Percentiles rank a stretch among this genome's conserved stretches.
These are phyloP conservation scores for Paracentrotus lividus DNA, from an alignment of 53 echinoderm and acorn worm species.

Conservation along the genomic window DNA sequence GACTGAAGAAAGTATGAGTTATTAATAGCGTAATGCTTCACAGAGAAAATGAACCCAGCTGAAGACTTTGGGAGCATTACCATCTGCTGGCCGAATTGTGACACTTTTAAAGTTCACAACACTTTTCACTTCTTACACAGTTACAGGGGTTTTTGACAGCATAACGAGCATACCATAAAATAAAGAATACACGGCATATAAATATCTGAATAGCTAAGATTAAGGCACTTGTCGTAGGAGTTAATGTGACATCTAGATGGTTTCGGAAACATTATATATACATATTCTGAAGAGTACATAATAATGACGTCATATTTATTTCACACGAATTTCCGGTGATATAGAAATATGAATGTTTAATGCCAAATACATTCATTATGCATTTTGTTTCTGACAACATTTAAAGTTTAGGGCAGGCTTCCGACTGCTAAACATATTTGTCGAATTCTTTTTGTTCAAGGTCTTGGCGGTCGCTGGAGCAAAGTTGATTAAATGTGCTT, in stretches of 20 bases:
- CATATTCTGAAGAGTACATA: neutral
- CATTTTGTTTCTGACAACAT: neutral
- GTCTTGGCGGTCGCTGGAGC: too few relatives aligned
- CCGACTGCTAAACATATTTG: too few relatives aligned
- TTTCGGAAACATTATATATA: neutral
- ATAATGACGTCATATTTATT: neutral
- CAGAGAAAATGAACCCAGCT: neutral
- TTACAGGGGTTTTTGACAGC: neutral
- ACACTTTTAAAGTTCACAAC: conserved; percentile 19
- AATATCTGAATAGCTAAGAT: neutral
- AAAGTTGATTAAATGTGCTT: too few relatives aligned
- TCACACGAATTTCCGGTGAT: neutral
- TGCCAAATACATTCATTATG: neutral
- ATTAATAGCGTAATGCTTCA: neutral
- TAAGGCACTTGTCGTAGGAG: too few relatives aligned
- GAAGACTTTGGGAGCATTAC: neutral
- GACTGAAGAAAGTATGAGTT: too few relatives aligned
- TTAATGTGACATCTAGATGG: too few relatives aligned
- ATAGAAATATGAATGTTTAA: too few relatives aligned
- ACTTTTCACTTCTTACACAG: neutral
- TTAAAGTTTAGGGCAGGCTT: too few relatives aligned
- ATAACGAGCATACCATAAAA: neutral
- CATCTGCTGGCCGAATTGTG: neutral
- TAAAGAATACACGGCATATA: neutral
- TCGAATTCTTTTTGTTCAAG: too few relatives aligned